Percentiles rank a stretch among this genome's conserved stretches.
Evolutionary conservation across 2,888 invertebrate genomes (phyloP).

Genomic region (Drosophila prostipennis): DNA sequence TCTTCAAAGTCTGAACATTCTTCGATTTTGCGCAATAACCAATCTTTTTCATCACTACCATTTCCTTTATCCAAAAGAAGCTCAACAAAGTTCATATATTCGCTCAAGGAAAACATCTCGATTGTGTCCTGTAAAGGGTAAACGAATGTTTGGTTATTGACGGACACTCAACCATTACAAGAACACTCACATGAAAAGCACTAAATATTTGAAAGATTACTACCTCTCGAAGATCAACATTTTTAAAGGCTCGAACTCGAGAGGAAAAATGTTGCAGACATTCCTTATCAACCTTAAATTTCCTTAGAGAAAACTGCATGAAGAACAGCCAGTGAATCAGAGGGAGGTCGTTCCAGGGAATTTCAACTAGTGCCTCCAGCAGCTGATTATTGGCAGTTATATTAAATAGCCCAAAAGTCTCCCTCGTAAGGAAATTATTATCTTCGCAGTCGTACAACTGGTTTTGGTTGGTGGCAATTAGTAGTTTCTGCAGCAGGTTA

Average conservation of each 20-base stretch:
- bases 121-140: background rate
- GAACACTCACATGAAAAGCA: background rate
- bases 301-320: too few species aligned
- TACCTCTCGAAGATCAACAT: background rate
- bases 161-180: background rate
- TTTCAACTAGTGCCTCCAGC: background rate
- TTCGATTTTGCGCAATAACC: background rate
- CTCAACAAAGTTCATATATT: background rate
- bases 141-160: too few species aligned
- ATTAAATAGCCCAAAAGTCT: too few species aligned
- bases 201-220: too few species aligned
- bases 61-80: too few species aligned
- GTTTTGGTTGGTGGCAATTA: background rate
- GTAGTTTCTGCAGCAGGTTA: background rate
- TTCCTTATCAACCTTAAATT: too few species aligned
- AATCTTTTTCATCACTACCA: too few species aligned
- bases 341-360: background rate
- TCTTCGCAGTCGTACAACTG: background rate
- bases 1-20: background rate
- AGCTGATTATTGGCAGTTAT: background rate
- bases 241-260: background rate
- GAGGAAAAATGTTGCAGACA: background rate
- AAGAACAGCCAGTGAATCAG: background rate
- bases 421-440: too few species aligned
- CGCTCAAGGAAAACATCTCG: too few species aligned